phyloP scores from a whole-genome alignment of 2,113 vertebrate genomes.

The Rhinopithecus roxellana region DNA sequence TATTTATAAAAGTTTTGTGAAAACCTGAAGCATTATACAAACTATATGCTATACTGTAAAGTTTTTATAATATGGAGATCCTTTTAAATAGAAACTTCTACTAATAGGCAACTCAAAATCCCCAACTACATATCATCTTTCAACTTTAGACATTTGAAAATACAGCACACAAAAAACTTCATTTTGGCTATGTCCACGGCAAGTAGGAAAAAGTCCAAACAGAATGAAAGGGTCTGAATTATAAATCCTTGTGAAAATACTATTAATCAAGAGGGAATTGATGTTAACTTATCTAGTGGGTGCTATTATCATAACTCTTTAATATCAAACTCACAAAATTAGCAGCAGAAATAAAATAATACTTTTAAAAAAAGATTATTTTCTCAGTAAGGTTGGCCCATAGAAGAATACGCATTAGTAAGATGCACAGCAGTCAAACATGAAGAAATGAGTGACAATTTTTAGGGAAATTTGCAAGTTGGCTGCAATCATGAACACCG shows the following conservation, averaged over 20 bases:
- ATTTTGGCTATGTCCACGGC: not conserved
- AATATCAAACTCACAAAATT: conserved; percentile 32
- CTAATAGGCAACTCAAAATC: not conserved
- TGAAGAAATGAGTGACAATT: conserved; percentile 54
- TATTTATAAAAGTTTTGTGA: not conserved
- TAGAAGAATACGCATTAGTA: conserved; percentile 58
- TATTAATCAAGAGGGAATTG: not conserved
- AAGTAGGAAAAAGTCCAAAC: not conserved
- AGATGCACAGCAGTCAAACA: conserved; percentile 62
- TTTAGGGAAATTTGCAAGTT: conserved; percentile 76
- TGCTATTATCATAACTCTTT: not conserved
- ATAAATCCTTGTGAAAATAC: not conserved
- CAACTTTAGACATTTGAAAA: conserved; percentile 22
- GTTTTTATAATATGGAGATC: not conserved
- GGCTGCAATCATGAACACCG: conserved; percentile 69
- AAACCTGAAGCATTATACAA: not conserved
- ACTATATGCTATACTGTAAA: not conserved
- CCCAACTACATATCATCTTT: not conserved
- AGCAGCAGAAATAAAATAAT: not conserved
- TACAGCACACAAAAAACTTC: not conserved
- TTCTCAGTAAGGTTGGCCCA: conserved; percentile 16
- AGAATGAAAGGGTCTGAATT: not conserved
- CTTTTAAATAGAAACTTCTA: not conserved
- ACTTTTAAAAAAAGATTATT: not conserved
- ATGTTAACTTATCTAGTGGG: not conserved